A percentile compares a stretch with the other conserved stretches of the same genome.
Evolutionary conservation across 2,113 vertebrate genomes (phyloP).

Genomic region (Zosterops borbonicus): DNA sequence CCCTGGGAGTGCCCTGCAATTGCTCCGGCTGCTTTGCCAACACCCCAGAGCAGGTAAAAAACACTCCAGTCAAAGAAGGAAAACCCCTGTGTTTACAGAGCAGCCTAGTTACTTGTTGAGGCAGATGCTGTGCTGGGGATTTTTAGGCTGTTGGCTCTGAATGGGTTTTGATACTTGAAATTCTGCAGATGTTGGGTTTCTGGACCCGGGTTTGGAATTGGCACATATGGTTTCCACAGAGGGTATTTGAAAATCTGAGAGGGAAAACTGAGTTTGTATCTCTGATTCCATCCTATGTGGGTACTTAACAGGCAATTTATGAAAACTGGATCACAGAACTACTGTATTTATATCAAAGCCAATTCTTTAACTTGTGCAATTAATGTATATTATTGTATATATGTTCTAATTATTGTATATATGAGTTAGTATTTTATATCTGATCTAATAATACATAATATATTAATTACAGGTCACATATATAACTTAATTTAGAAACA

Average conservation of each 20-base stretch:
- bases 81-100: not conserved
- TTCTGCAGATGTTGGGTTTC: not conserved
- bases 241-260: not conserved
- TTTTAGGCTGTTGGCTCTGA: not conserved
- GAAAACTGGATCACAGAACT: not conserved
- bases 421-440: too few relatives aligned
- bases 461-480: not conserved
- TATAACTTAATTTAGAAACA: not conserved
- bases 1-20: not conserved
- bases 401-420: too few relatives aligned
- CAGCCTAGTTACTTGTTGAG: not conserved
- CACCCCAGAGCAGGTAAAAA: not conserved
- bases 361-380: not conserved
- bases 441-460: not conserved
- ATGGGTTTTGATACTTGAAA: not conserved
- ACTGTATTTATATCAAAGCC: not conserved
- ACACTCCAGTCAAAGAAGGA: not conserved
- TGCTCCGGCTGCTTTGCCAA: fast-evolving
- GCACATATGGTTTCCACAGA: fast-evolving
- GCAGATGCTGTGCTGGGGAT: not conserved
- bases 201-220: not conserved
- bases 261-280: not conserved
- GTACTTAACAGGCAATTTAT: not conserved
- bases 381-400: not conserved
- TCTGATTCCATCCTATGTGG: not conserved